phyloP scores from a whole-genome alignment of 2,797 vertebrate genomes.

The Trachops cirrhosus region DNA sequence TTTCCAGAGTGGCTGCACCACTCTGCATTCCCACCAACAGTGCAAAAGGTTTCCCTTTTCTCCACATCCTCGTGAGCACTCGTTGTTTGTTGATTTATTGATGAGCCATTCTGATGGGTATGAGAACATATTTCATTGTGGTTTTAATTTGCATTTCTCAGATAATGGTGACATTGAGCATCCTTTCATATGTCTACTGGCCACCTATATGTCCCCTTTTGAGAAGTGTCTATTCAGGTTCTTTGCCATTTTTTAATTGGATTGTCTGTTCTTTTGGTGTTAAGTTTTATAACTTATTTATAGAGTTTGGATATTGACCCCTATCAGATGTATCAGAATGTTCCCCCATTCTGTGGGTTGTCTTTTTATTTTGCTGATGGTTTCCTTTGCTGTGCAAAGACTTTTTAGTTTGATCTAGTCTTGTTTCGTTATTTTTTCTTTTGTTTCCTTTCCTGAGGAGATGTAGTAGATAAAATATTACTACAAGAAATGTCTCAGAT shows the following conservation, averaged over 20 bases:
- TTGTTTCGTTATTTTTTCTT: too few species aligned
- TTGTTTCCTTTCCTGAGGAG: too few species aligned
- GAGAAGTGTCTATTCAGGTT: neutral
- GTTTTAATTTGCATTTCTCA: neutral
- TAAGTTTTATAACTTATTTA: neutral
- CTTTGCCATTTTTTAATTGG: neutral
- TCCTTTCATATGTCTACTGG: neutral
- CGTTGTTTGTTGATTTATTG: neutral
- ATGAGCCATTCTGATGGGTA: neutral
- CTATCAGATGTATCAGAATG: neutral
- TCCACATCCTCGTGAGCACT: neutral
- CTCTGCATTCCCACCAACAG: neutral
- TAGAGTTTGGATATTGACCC: neutral
- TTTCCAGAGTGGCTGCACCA: neutral
- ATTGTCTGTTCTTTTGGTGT: neutral
- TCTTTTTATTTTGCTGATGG: neutral
- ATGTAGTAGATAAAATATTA: too few species aligned
- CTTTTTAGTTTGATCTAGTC: too few species aligned
- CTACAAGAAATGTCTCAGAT: too few species aligned
- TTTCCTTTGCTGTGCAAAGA: too few species aligned
- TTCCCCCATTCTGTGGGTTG: neutral
- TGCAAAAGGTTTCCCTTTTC: neutral
- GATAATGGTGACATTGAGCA: neutral
- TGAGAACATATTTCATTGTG: neutral
- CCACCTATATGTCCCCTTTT: neutral